Evolutionary conservation across 2,113 vertebrate genomes (phyloP).

Genomic region (Hipposideros armiger): DNA sequence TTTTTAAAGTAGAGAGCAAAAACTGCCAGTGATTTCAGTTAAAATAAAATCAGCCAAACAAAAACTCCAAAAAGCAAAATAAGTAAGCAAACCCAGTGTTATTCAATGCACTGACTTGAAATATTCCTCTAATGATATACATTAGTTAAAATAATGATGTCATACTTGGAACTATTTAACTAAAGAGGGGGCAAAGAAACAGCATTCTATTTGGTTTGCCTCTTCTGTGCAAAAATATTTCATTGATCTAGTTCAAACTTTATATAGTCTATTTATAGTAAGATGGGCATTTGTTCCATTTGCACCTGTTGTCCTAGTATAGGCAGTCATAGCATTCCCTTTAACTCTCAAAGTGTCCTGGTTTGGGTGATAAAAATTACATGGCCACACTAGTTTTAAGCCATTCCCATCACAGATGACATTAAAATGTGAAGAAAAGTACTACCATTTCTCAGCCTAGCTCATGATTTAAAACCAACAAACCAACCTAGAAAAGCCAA

Average conservation of each 20-base stretch:
- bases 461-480: background rate
- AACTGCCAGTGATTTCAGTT: constrained; percentile 10
- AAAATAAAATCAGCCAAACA: constrained; percentile 23
- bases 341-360: background rate
- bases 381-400: constrained; percentile 9
- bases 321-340: background rate
- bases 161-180: background rate
- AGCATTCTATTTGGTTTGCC: background rate
- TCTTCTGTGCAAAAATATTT: constrained; percentile 39
- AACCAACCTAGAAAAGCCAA: constrained; percentile 3
- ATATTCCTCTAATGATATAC: background rate
- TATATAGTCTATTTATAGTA: background rate
- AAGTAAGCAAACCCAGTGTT: constrained; percentile 11
- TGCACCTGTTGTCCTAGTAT: background rate
- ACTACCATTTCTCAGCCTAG: background rate
- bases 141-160: constrained; percentile 26
- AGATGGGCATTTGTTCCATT: background rate
- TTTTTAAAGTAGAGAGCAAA: constrained; percentile 7
- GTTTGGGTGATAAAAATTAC: constrained; percentile 26
- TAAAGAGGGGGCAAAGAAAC: background rate
- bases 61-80: constrained; percentile 47
- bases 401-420: background rate
- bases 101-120: constrained; percentile 33
- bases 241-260: constrained; percentile 1
- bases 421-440: background rate